A percentile compares a stretch with the other conserved stretches of the same genome.
phyloP scores from a whole-genome alignment of 2,888 invertebrate species.

The Sturmia bella region DNA sequence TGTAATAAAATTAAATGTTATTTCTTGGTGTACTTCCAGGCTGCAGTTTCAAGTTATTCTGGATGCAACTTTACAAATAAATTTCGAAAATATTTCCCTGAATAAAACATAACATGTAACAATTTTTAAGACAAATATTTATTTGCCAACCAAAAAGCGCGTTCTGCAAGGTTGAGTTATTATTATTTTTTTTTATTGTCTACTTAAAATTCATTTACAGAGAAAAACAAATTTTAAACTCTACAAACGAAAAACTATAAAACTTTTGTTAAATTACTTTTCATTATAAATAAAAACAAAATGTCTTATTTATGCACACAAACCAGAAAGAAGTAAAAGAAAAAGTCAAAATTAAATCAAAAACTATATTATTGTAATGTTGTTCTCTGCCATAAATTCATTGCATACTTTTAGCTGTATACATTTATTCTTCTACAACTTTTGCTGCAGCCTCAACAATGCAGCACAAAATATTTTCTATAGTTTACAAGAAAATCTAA shows the following conservation, averaged over 20 bases:
- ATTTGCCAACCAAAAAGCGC: background rate
- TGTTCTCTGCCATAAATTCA: conserved; percentile 47
- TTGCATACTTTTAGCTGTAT: conserved; percentile 54
- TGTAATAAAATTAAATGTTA: conserved; percentile 6
- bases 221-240: conserved; percentile 18
- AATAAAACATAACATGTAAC: conserved; percentile 28
- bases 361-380: conserved; percentile 51
- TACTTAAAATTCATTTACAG: conserved; percentile 39
- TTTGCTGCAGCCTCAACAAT: conserved; percentile 33
- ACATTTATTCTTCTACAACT: conserved; percentile 30
- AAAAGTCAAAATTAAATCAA: conserved; percentile 58
- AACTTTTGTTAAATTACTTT: conserved; percentile 65
- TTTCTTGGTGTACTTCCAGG: conserved; percentile 8
- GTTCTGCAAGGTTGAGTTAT: conserved; percentile 53
- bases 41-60: conserved; percentile 10
- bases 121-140: conserved; percentile 9
- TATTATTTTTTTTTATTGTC: conserved; percentile 15
- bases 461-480: conserved; percentile 29
- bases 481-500: conserved; percentile 49
- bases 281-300: conserved; percentile 56
- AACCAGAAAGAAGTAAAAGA: conserved; percentile 28
- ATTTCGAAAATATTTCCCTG: conserved; percentile 14
- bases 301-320: conserved; percentile 8
- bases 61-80: conserved; percentile 19
- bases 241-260: conserved; percentile 54